Evolutionary conservation across 1,140 invertebrate genomes (phyloP).

Genomic region (Ips typographus): DNA sequence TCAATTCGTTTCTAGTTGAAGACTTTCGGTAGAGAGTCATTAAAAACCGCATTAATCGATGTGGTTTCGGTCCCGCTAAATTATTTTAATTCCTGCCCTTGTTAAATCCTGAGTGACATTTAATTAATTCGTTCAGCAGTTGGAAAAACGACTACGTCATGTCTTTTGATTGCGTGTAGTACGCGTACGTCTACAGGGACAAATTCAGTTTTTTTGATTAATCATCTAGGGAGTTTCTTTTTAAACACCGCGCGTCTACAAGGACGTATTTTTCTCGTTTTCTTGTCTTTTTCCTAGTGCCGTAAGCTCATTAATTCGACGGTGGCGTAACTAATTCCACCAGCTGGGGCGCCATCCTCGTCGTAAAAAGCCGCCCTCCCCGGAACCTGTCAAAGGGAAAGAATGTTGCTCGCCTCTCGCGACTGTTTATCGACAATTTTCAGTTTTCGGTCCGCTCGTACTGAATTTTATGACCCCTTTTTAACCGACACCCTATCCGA

Average conservation of each 20-base stretch:
- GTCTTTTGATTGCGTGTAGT: constrained; percentile 4
- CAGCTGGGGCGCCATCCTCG: background rate
- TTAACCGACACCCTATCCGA: background rate
- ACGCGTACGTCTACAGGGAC: background rate
- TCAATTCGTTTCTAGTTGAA: too few species aligned
- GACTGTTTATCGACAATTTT: constrained; percentile 5
- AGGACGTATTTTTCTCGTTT: background rate
- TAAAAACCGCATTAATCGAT: too few species aligned
- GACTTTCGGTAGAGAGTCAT: too few species aligned
- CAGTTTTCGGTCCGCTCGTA: constrained; percentile 2
- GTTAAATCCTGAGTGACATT: constrained; percentile 1
- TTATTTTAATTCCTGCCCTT: too few species aligned
- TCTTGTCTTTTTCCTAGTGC: background rate
- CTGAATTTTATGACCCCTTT: constrained; percentile 1
- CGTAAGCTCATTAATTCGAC: background rate
- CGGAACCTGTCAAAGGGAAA: background rate
- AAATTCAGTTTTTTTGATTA: constrained; percentile 1
- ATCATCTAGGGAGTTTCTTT: background rate
- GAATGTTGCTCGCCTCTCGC: background rate
- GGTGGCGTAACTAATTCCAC: background rate
- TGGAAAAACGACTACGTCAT: constrained; percentile 6
- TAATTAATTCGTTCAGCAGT: constrained; percentile 4
- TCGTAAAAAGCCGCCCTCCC: background rate
- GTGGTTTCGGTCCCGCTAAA: too few species aligned
- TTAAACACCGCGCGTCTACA: background rate